A percentile compares a stretch with the other conserved stretches of the same genome.
Evolutionary conservation across 2,888 invertebrate species (phyloP).

Genomic region (Drosophila villosipedis): DNA sequence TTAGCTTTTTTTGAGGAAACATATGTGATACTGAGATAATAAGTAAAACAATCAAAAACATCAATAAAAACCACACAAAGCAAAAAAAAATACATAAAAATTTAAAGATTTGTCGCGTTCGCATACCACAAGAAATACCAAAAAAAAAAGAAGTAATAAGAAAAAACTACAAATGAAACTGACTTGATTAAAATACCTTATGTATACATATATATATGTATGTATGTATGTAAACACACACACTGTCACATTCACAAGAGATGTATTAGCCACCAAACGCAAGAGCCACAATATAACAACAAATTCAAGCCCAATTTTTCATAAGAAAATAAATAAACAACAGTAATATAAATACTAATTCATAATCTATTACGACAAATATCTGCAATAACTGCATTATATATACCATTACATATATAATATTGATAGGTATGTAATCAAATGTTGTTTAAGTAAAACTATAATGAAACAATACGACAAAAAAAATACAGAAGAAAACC

Average conservation of each 20-base stretch:
- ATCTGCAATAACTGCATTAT: constrained; percentile 57
- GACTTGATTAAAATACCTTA: constrained; percentile 39
- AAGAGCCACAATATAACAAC: constrained; percentile 28
- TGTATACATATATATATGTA: constrained; percentile 18
- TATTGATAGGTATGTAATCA: constrained; percentile 51
- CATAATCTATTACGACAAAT: constrained; percentile 43
- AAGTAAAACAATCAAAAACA: constrained; percentile 71
- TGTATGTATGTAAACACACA: constrained; percentile 17
- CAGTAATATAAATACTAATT: constrained; percentile 28
- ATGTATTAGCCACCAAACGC: constrained; percentile 19
- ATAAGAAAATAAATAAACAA: constrained; percentile 20
- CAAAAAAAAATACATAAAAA: constrained; percentile 12
- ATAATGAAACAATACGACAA: constrained; percentile 18
- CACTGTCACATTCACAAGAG: background rate
- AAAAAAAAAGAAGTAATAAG: constrained; percentile 20
- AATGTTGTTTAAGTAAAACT: constrained; percentile 50
- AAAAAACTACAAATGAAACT: constrained; percentile 27
- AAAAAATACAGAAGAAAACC: constrained; percentile 20
- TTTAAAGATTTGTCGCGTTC: constrained; percentile 44
- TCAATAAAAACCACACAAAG: constrained; percentile 23
- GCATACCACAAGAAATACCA: constrained; percentile 35
- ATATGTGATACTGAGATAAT: constrained; percentile 84
- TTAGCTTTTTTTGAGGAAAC: constrained; percentile 67
- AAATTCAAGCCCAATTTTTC: constrained; percentile 31
- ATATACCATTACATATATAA: constrained; percentile 45